These are phyloP conservation scores for Oreohelix idahoensis DNA, from an alignment of 1,140 invertebrate genomes.

Conservation along the genomic window DNA sequence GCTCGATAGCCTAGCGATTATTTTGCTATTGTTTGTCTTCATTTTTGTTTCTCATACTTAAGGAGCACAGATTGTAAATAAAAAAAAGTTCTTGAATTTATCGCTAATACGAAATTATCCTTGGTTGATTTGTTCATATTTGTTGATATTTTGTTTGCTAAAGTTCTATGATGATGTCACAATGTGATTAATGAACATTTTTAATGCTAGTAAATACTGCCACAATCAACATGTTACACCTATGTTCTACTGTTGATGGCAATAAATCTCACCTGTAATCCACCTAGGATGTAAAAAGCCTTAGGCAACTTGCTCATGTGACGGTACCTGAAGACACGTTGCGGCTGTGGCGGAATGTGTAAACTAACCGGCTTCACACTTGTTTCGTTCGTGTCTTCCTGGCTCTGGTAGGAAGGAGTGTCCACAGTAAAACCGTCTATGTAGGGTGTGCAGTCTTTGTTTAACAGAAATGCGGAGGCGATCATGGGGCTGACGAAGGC, in stretches of 20 bases:
- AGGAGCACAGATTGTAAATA: too few species aligned
- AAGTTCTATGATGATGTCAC: too few species aligned
- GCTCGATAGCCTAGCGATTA: too few species aligned
- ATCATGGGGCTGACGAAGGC: slow-evolving; percentile 76
- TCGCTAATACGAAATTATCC: too few species aligned
- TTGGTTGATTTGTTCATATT: too few species aligned
- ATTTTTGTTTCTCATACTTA: too few species aligned
- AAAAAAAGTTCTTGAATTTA: too few species aligned
- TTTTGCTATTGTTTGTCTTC: too few species aligned
- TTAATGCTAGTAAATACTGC: too few species aligned
- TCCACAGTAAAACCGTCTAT: slow-evolving; percentile 61
- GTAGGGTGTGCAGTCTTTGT: slow-evolving; percentile 70
- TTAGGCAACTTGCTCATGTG: slow-evolving; percentile 70
- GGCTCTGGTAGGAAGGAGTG: slow-evolving; percentile 13
- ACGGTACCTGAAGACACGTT: slow-evolving; percentile 57
- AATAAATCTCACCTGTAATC: slow-evolving; percentile 69
- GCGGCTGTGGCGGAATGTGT: slow-evolving; percentile 49
- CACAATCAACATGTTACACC: too few species aligned
- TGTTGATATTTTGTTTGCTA: too few species aligned
- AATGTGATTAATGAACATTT: too few species aligned
- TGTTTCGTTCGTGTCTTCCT: slow-evolving; percentile 12
- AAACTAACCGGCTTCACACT: slow-evolving; percentile 21
- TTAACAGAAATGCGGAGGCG: slow-evolving; percentile 75
- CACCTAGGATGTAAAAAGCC: slow-evolving; percentile 75
- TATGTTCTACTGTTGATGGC: neutral